These are phyloP conservation scores for Octomys mimax DNA, from an alignment of 2,797 vertebrate genomes.

Conservation along the genomic window DNA sequence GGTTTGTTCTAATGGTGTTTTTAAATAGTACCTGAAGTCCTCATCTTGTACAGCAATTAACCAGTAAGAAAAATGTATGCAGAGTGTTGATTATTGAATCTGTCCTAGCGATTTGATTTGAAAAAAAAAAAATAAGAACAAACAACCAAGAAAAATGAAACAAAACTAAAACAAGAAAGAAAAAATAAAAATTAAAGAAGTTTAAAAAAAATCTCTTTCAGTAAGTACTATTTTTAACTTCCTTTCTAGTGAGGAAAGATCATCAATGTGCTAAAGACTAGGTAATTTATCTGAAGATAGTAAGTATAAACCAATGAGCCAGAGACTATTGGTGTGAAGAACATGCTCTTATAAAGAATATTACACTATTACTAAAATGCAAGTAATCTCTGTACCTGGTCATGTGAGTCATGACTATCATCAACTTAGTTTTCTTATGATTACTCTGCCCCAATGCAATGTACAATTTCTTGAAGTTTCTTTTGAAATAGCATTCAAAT, in stretches of 20 bases:
- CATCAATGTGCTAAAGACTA: neutral
- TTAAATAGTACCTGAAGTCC: too few species aligned
- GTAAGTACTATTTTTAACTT: neutral
- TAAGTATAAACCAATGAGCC: neutral
- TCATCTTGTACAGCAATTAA: too few species aligned
- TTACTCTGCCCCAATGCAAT: rapidly evolving
- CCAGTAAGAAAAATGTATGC: too few species aligned
- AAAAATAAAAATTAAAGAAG: too few species aligned
- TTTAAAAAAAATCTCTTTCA: neutral
- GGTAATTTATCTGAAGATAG: neutral
- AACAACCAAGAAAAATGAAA: too few species aligned
- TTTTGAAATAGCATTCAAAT: slow-evolving; percentile 8
- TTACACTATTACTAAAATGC: neutral
- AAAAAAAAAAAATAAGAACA: too few species aligned
- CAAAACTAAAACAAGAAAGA: too few species aligned
- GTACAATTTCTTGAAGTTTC: neutral
- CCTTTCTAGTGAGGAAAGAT: neutral
- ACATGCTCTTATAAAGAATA: neutral
- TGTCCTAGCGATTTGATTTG: too few species aligned
- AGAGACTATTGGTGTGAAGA: neutral
- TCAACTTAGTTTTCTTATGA: neutral
- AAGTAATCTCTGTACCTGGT: neutral
- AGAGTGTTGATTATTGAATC: too few species aligned
- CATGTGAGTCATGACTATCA: neutral
- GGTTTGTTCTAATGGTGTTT: too few species aligned